Evolutionary conservation across 2,113 vertebrate genomes (phyloP), one percentile per base, ranked within the genome.

Genomic region (Sprattus sprattus): DNA sequence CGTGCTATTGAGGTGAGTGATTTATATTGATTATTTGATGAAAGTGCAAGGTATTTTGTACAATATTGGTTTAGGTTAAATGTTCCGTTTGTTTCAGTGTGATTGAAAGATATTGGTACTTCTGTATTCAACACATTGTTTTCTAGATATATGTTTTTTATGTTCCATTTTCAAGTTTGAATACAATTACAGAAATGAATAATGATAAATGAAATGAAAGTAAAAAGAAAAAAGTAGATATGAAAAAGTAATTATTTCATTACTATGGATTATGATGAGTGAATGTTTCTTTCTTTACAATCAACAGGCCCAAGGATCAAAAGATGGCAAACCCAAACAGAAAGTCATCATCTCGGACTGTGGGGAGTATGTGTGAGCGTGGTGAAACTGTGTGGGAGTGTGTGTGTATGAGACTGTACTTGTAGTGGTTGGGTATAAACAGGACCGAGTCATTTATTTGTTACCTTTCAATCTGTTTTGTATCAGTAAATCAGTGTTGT

Each of bases 301-400:
- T 1, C 81, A 22, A 11, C 92, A 99, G 97, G 97, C 97, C 89
- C 96, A 99, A 89, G 98, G 98, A 88, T 92, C 92, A 91, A 99
- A 99, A 86, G 97, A 99, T 0, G 97, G 98, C 86, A 99, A 99
- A 84, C 94, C 97, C 0, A 97, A 98, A 93, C 96, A 99, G 94
- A 99, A 99, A 90, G 95, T 99, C 88, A 98, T 99, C 83, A 97
- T 99, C 80, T 96, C 98, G 0, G 97, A 99, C 93, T 99, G 97
- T 2, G 98, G 97, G 84, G 97, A 99, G 91, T 96, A 95, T 28
- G 92, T 93, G 3, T 99, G 94, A 96, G 39, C 39, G 2, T 2
- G 39, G 39, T 39, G 39, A 0, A 15, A 64, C 81, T 45, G 3
- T 52, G 7, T 1, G 45, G 32, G 46, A 46, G 54, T 84, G 83